Evolutionary conservation across 2,797 vertebrate species (phyloP), one percentile per base, ranked within the genome.

Genomic region (Liparis tanakae): DNA sequence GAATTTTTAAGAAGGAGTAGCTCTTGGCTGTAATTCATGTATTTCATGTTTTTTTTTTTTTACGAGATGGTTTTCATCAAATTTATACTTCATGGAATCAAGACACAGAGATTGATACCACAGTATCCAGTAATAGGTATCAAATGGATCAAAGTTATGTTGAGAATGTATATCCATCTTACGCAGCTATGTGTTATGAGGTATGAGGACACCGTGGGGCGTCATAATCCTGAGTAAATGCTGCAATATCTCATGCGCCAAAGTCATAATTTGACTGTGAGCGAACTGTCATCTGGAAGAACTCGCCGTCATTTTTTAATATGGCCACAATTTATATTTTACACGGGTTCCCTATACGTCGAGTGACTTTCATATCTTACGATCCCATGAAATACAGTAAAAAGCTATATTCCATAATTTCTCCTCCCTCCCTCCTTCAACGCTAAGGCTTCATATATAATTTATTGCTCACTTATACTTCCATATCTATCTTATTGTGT

Each of bases 31-130:
- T 75, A 76, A 87, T 30, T 30, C 25, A 30, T 75, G 51, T 13
- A 73, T 83, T 78, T 76, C 39, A 63, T 57, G 44, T 25, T 74
- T 83, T 70, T 62, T 43, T 79, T 89, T 87, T 75, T 89, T 87
- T 75, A 84, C 46, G 80, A 69, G 57, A 60, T 56, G 7, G 34
- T 84, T 84, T 86, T 82, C 68, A 80, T 79, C 82, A 74, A 12
- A 78, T 83, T 82, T 78, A 50, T 70, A 55, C 80, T 66, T 71
- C 33, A 70, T 30, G 34, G 18, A 64, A 43, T 70, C 20, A 46
- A 41, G 60, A 67, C 34, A 53, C 22, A 22, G 36, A 76, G 61
- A 76, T 37, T 70, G 73, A 78, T 67, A 18, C 43, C 22, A 15
- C 53, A 54, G 39, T 5, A 41, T 41, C 46, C 22, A 22, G 56